Evolutionary conservation across 92 coral and sea anemone species (phyloP).

Genomic region (Umimayanthus kanabou): DNA sequence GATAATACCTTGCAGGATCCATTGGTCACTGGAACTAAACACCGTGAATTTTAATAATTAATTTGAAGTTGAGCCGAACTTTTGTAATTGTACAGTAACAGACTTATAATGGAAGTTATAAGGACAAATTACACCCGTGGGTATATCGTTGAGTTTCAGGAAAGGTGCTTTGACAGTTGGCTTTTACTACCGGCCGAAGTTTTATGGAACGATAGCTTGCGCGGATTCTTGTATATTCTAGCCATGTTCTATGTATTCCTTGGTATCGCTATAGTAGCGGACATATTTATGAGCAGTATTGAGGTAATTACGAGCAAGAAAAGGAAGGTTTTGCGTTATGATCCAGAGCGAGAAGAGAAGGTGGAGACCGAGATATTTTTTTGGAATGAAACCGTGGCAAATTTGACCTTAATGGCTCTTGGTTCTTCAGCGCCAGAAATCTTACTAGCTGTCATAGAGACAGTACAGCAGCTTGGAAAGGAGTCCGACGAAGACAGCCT

Average conservation of each 20-base stretch:
- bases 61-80: background rate
- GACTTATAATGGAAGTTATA: slow-evolving; percentile 44
- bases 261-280: slow-evolving; percentile 91
- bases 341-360: slow-evolving; percentile 76
- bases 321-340: slow-evolving; percentile 71
- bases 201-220: slow-evolving; percentile 71
- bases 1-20: background rate
- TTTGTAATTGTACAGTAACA: background rate
- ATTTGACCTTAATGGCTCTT: slow-evolving; percentile 82
- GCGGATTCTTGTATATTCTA: slow-evolving; percentile 65
- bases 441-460: slow-evolving; percentile 78
- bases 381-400: slow-evolving; percentile 92
- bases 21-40: background rate
- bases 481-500: slow-evolving; percentile 70
- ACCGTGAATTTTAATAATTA: background rate
- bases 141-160: slow-evolving; percentile 65
- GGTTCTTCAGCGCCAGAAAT: slow-evolving; percentile 93
- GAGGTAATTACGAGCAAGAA: slow-evolving; percentile 90
- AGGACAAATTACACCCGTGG: slow-evolving; percentile 75
- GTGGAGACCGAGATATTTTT: slow-evolving; percentile 86
- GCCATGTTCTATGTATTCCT: slow-evolving; percentile 79
- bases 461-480: slow-evolving; percentile 63
- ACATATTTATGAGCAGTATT: slow-evolving; percentile 85
- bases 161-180: slow-evolving; percentile 82
- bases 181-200: slow-evolving; percentile 74